Conservation (phyloP, 2,113 vertebrate genomes). For the Clinocottus analis region DNA sequence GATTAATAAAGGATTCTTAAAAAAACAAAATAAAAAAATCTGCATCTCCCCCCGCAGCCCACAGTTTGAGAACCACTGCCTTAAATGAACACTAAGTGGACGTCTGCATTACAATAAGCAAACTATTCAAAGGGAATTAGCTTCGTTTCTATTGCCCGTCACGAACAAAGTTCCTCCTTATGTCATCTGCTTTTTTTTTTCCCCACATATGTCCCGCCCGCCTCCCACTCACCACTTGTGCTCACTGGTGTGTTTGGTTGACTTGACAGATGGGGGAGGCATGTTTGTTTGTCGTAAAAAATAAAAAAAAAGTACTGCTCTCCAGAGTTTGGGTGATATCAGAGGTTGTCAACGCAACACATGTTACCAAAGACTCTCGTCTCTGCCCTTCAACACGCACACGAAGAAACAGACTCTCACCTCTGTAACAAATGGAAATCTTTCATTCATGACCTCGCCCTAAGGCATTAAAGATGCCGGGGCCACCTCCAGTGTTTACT, state of each 20-base stretch:
- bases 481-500: constrained; percentile 28
- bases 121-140: too few relatives aligned
- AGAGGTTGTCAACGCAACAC: constrained; percentile 2
- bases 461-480: constrained; percentile 24
- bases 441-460: constrained; percentile 47
- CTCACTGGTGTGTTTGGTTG: not conserved
- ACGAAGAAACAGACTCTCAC: constrained; percentile 10
- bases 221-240: not conserved
- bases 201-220: not conserved
- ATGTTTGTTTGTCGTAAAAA: constrained; percentile 10
- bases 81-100: too few relatives aligned
- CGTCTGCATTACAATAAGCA: too few relatives aligned
- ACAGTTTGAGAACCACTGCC: too few relatives aligned
- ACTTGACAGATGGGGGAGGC: not conserved
- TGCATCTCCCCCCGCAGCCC: too few relatives aligned
- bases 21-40: too few relatives aligned
- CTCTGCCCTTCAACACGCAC: constrained; percentile 21
- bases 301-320: not conserved
- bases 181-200: not conserved
- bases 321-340: constrained; percentile 10
- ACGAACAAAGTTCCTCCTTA: not conserved
- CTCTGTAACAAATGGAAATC: constrained; percentile 25
- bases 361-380: constrained; percentile 10
- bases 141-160: not conserved
- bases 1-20: too few relatives aligned